Conservation (phyloP, 92 coral and sea anemone species). For the Palythoa grandiflora region DNA sequence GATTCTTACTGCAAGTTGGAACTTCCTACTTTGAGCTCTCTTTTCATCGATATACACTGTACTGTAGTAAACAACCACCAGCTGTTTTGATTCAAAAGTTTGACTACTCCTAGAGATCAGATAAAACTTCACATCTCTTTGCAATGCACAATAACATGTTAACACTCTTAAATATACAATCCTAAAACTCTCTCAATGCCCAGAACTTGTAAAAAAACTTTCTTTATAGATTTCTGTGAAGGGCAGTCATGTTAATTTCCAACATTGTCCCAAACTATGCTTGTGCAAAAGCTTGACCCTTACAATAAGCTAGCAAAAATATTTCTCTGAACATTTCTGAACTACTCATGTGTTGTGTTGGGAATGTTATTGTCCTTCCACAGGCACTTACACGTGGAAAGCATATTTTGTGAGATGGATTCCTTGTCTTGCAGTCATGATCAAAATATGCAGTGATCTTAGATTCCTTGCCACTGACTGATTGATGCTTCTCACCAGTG, state of each 20-base stretch:
- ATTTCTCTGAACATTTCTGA: conserved; percentile 39
- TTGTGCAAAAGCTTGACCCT: conserved; percentile 53
- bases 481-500: conserved; percentile 31
- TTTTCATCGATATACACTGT: conserved; percentile 7
- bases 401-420: conserved; percentile 48
- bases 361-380: conserved; percentile 48
- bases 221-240: conserved; percentile 15
- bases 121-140: not conserved
- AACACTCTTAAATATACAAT: conserved; percentile 14
- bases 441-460: conserved; percentile 31
- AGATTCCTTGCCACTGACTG: conserved; percentile 16
- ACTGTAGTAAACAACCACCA: not conserved
- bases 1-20: not conserved
- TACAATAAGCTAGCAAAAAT: conserved; percentile 51
- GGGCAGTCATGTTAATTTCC: not conserved
- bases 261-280: conserved; percentile 11
- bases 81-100: conserved; percentile 14
- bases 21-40: conserved; percentile 13
- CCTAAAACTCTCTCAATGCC: conserved; percentile 4
- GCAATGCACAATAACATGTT: conserved; percentile 6
- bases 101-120: not conserved
- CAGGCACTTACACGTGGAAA: conserved; percentile 54
- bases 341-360: conserved; percentile 48
- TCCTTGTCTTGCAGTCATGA: conserved; percentile 29
- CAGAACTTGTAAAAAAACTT: conserved; percentile 11